phyloP scores from a whole-genome alignment of 2,113 vertebrate species.

The Stictonetta naevosa region DNA sequence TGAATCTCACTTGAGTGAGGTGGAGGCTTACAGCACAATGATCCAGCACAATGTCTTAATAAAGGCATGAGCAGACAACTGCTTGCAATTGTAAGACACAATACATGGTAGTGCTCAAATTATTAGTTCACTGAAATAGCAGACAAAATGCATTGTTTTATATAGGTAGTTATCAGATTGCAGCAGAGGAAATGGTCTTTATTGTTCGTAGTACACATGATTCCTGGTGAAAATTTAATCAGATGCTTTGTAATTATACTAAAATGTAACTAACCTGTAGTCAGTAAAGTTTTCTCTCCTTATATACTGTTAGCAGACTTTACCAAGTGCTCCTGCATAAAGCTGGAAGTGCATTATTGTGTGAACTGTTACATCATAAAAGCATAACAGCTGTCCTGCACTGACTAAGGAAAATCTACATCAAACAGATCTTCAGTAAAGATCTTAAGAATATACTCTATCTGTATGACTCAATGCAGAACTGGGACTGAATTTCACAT shows the following conservation, averaged over 20 bases:
- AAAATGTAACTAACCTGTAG: neutral
- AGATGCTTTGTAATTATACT: neutral
- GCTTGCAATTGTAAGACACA: neutral
- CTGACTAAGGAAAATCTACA: neutral
- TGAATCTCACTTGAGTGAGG: neutral
- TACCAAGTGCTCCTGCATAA: neutral
- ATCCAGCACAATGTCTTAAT: neutral
- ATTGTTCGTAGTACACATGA: accelerated
- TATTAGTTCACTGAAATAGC: neutral
- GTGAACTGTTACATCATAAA: neutral
- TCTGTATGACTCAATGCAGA: neutral
- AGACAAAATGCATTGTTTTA: neutral
- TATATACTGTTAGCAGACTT: neutral
- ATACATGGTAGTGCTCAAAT: neutral
- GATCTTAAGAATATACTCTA: neutral
- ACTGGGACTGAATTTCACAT: neutral
- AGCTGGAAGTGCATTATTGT: neutral
- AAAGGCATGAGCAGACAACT: neutral
- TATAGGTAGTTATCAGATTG: neutral
- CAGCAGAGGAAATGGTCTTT: neutral
- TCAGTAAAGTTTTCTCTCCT: neutral
- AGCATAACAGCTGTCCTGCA: neutral
- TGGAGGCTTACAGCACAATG: neutral
- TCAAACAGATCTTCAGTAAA: neutral
- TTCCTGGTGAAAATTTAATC: neutral